Percentiles rank a stretch among this genome's conserved stretches.
Evolutionary conservation across 2,888 invertebrate genomes (phyloP).

Genomic region (Labia minor): DNA sequence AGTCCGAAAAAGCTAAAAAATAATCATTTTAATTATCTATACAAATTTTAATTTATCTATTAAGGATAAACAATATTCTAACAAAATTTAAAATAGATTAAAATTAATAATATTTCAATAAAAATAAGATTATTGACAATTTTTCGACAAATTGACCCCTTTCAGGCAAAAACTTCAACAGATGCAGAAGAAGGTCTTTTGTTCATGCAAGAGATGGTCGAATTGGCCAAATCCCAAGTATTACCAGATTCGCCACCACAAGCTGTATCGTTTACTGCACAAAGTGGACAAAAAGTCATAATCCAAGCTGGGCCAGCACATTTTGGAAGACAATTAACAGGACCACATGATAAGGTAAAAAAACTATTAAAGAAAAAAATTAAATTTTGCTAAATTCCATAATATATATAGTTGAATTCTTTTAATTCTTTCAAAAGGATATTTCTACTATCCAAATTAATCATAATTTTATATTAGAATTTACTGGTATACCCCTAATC

Average conservation of each 20-base stretch:
- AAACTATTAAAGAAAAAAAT: slow-evolving; percentile 16
- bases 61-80: too few species aligned
- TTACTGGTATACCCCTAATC: too few species aligned
- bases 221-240: slow-evolving; percentile 63
- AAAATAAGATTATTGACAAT: neutral
- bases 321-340: slow-evolving; percentile 68
- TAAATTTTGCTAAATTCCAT: neutral
- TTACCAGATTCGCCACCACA: slow-evolving; percentile 46
- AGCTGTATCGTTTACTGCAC: slow-evolving; percentile 40
- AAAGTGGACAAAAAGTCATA: slow-evolving; percentile 31
- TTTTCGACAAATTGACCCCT: slow-evolving; percentile 13
- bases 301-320: slow-evolving; percentile 80
- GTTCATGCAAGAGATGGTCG: slow-evolving; percentile 96
- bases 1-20: too few species aligned
- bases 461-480: too few species aligned
- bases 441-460: too few species aligned
- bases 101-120: slow-evolving; percentile 16
- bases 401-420: too few species aligned
- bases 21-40: too few species aligned
- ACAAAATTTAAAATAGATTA: too few species aligned
- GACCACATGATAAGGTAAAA: slow-evolving; percentile 38
- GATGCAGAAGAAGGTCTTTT: slow-evolving; percentile 85
- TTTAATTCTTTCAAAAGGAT: neutral
- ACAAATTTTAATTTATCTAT: too few species aligned
- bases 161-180: slow-evolving; percentile 69